Percentiles rank a stretch among this genome's conserved stretches.
These are phyloP conservation scores for Heterochromis multidens DNA, from an alignment of 2,113 vertebrate genomes.

Conservation along the genomic window DNA sequence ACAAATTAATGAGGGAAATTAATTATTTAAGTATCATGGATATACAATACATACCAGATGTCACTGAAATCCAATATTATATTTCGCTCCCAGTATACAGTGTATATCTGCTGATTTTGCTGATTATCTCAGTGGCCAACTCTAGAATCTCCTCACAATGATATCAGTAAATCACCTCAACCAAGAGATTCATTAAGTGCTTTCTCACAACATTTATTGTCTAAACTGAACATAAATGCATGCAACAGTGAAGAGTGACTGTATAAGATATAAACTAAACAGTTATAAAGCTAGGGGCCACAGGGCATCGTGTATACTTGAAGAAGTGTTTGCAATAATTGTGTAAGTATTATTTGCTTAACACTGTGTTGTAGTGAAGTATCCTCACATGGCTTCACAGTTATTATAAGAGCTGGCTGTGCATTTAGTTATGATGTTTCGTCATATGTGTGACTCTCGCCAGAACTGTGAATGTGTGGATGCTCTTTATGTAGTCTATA, in stretches of 20 bases:
- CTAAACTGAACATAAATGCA: too few species aligned
- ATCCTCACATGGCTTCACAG: neutral
- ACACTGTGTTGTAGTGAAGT: neutral
- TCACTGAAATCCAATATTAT: neutral
- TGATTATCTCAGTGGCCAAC: too few species aligned
- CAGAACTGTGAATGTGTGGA: neutral
- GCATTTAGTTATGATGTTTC: neutral
- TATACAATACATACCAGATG: neutral
- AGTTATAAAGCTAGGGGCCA: too few species aligned
- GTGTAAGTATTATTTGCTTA: neutral
- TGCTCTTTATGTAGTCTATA: neutral
- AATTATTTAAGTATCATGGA: neutral
- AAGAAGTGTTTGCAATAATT: neutral
- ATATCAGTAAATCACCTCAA: too few species aligned
- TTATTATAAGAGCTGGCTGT: neutral
- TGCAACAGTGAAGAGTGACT: too few species aligned
- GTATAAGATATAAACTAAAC: too few species aligned
- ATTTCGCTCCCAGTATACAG: too few species aligned
- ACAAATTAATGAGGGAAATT: neutral
- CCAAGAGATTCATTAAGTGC: too few species aligned
- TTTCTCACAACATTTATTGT: too few species aligned
- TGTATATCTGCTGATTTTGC: too few species aligned
- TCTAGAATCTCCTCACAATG: too few species aligned
- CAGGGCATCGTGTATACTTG: too few species aligned
- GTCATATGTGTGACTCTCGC: slow-evolving; percentile 6